Evolutionary conservation across 1,140 invertebrate genomes (phyloP).

Genomic region (Protaetia brevitarsis): DNA sequence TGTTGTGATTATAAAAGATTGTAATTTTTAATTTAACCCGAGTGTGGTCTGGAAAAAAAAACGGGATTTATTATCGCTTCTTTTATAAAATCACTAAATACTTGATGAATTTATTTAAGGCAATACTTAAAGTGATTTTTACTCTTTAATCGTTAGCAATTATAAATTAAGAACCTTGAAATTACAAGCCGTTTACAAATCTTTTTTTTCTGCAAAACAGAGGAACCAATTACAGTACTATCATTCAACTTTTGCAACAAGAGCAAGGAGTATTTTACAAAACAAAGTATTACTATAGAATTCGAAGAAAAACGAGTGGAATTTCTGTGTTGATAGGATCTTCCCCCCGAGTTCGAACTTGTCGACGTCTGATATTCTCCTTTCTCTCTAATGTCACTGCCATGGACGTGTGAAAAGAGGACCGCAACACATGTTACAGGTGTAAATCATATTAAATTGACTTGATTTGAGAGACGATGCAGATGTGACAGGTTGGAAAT

Average conservation of each 20-base stretch:
- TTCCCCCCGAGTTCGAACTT: background rate
- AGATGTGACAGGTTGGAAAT: constrained; percentile 31
- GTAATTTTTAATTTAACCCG: no score
- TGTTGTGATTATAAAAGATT: no score
- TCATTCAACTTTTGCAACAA: constrained; percentile 20
- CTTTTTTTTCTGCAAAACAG: constrained; percentile 12
- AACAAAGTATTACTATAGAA: constrained; percentile 26
- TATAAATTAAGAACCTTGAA: background rate
- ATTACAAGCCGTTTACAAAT: background rate
- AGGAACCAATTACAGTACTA: constrained; percentile 26
- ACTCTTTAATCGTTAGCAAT: constrained; percentile 3
- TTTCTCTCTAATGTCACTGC: background rate
- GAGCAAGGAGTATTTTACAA: constrained; percentile 25
- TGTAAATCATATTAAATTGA: constrained; percentile 25
- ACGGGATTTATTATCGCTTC: no score
- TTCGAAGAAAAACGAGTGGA: constrained; percentile 26
- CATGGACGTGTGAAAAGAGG: background rate
- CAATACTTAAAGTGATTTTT: constrained; percentile 16
- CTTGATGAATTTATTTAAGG: no score
- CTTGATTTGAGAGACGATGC: constrained; percentile 26
- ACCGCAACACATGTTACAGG: background rate
- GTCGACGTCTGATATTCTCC: constrained; percentile 20
- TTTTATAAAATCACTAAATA: no score
- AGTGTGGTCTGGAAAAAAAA: no score
- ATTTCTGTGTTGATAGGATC: constrained; percentile 25